A percentile compares a stretch with the other conserved stretches of the same genome.
These are phyloP conservation scores for Drosophila diplacantha DNA, from an alignment of 2,888 invertebrate genomes.

Conservation along the genomic window DNA sequence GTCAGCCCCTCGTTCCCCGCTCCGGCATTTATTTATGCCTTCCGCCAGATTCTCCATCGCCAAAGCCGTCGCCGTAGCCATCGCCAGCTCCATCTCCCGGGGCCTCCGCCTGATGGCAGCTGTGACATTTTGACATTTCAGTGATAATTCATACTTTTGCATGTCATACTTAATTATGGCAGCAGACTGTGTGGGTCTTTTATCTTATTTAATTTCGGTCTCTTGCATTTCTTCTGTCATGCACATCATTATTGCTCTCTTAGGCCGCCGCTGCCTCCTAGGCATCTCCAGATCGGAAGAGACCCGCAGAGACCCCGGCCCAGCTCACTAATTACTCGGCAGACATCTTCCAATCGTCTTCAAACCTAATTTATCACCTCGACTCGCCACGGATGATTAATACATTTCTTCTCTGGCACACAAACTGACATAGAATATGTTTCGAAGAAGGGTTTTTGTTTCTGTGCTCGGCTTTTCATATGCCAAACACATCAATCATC, in stretches of 20 bases:
- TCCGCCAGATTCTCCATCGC: conserved; percentile 52
- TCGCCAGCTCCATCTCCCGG: conserved; percentile 51
- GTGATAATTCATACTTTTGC: conserved; percentile 77
- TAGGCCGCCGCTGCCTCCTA: conserved; percentile 21
- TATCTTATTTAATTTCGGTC: conserved; percentile 67
- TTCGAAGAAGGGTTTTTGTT: conserved; percentile 57
- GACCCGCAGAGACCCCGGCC: conserved; percentile 8
- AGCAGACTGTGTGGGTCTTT: conserved; percentile 70
- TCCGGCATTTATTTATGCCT: conserved; percentile 54
- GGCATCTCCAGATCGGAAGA: conserved; percentile 2
- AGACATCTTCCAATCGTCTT: conserved; percentile 55
- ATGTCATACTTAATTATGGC: conserved; percentile 76
- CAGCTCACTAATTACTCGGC: conserved; percentile 61
- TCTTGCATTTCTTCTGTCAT: conserved; percentile 42
- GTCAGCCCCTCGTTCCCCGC: conserved; percentile 14
- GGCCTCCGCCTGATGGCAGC: conserved; percentile 53
- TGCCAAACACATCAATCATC: conserved; percentile 63
- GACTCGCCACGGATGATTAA: conserved; percentile 56
- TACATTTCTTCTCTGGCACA: conserved; percentile 53
- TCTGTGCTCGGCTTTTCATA: conserved; percentile 26
- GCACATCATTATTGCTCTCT: conserved; percentile 59
- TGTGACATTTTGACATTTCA: conserved; percentile 75
- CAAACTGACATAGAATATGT: conserved; percentile 63
- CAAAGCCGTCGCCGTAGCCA: conserved; percentile 46
- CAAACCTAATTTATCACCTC: conserved; percentile 63